Base-by-base conservation (phyloP, 2,113 vertebrate species). In the Datnioides undecimradiatus region DNA sequence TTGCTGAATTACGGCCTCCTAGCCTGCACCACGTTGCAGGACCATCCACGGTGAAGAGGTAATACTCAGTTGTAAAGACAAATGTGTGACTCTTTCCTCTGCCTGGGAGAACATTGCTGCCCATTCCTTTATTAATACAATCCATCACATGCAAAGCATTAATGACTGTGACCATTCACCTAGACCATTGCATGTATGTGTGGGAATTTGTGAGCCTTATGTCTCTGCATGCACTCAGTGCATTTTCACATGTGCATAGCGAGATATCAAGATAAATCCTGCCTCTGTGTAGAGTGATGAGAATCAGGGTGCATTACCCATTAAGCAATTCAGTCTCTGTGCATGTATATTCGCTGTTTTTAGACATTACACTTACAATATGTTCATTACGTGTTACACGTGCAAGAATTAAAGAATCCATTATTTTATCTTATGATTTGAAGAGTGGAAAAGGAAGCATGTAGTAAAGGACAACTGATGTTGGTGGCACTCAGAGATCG, bases 131-230 rank as follows among this genome's bases (percentile, higher is more conserved):
- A 88, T 78, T 83, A 64, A 51, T 23, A 19, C 62, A 25, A 83
- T 85, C 64, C 80, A 85, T 89, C 88, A 82, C 54, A 65, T 48
- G 59, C 38, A 58, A 51, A 65, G 33, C 21, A 4, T 77, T 66
- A 51, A 71, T 70, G 71, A 43, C 11, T n/a, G 4, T 55, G 40
- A 52, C 60, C 45, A 19, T 58, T 86, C 64, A 77, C 40, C 16
- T 72, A 59, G 6, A 48, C 17, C 27, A n/a, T 48, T 23, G 25
- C 33, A 8, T 63, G 21, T 16, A 31, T 2, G 25, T 60, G 49
- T 57, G 58, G 65, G 45, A 46, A 72, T 40, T 57, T 17, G 17
- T 49, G 16, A 67, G 40, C n/a, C 19, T 19, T 19, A n/a, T 36
- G 13, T 6, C 71, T 73, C 51, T 58, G 29, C 14, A 23, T 34